A percentile compares a stretch with the other conserved stretches of the same genome.
Conservation (phyloP, 2,113 vertebrate genomes). For the Monopterus albus region DNA sequence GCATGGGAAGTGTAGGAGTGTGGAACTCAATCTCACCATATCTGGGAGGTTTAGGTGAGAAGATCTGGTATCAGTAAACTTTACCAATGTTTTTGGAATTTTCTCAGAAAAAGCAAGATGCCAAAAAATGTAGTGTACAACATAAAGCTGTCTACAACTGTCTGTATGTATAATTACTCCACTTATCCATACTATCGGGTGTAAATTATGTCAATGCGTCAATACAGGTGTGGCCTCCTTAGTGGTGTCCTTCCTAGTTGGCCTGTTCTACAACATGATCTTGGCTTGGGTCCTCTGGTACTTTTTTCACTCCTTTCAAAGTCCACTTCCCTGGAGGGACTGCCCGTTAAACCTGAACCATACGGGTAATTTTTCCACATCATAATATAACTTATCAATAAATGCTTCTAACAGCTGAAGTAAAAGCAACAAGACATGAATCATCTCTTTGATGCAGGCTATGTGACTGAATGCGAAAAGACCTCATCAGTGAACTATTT, state of each 20-base stretch:
- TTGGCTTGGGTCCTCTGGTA: conserved; percentile 88
- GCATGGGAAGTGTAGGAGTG: conserved; percentile 82
- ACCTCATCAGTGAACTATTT: conserved; percentile 87
- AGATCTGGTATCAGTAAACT: neutral
- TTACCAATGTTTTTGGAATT: too few species aligned
- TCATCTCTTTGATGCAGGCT: conserved; percentile 30
- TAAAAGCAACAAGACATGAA: neutral
- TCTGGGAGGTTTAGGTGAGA: conserved; percentile 82
- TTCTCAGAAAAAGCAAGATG: neutral
- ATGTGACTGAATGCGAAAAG: conserved; percentile 79
- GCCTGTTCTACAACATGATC: conserved; percentile 86
- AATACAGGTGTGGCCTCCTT: conserved; percentile 79
- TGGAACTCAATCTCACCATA: conserved; percentile 86
- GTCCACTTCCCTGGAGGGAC: conserved; percentile 84
- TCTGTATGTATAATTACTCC: too few species aligned
- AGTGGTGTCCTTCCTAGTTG: conserved; percentile 77
- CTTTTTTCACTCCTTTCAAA: conserved; percentile 86
- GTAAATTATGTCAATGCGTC: neutral
- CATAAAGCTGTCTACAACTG: neutral
- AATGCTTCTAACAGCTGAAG: neutral
- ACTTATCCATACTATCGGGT: too few species aligned
- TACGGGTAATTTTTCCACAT: conserved; percentile 77
- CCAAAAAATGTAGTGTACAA: neutral
- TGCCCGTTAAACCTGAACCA: conserved; percentile 82
- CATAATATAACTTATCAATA: neutral